Evolutionary conservation across 2,888 invertebrate species (phyloP).

Genomic region (Pseudococcus longispinus): DNA sequence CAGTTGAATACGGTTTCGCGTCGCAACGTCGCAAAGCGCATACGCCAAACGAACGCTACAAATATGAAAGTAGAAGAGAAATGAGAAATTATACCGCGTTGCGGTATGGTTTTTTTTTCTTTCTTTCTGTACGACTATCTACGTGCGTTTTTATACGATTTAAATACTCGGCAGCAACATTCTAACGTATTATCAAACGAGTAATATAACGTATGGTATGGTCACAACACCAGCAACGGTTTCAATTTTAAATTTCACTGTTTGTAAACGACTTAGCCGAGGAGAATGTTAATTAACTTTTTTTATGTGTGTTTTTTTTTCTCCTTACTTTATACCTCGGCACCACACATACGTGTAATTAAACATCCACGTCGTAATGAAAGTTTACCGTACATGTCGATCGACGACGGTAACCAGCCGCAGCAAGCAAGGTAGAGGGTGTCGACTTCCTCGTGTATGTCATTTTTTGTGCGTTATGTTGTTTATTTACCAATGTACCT

Average conservation of each 20-base stretch:
- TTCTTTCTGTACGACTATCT: neutral
- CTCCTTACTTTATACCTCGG: neutral
- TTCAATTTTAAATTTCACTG: constrained; percentile 11
- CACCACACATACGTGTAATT: neutral
- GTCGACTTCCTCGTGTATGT: neutral
- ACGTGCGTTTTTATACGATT: neutral
- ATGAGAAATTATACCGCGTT: neutral
- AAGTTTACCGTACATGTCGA: constrained; percentile 6
- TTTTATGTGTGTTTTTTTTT: neutral
- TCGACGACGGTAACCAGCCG: neutral
- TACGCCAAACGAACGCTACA: neutral
- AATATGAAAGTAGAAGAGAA: constrained; percentile 4
- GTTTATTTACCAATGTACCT: neutral
- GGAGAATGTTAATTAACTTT: constrained; percentile 16
- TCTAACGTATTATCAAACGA: constrained; percentile 10
- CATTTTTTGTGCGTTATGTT: neutral
- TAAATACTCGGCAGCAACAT: neutral
- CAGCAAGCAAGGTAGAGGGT: neutral
- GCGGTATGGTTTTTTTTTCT: neutral
- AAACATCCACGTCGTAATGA: neutral
- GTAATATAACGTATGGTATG: neutral
- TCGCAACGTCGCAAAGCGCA: neutral
- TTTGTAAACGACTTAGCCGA: neutral
- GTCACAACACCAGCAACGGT: neutral
- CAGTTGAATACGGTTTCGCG: neutral